Base-by-base conservation (phyloP, 2,888 invertebrate genomes). In the Lagria hirta region DNA sequence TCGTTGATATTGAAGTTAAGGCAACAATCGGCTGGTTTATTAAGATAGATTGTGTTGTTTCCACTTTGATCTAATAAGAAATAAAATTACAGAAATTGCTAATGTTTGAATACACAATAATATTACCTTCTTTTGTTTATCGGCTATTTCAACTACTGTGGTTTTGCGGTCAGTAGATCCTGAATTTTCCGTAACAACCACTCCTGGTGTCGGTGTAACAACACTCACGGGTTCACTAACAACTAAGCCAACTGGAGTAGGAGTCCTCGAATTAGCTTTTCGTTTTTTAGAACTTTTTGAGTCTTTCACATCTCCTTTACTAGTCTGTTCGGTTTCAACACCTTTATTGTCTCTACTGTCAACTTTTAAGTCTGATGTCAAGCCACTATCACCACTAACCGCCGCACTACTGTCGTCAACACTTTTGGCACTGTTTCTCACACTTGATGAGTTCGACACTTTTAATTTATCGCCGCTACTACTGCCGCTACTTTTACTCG, bases 231-330 rank as follows among this genome's bases (percentile, higher is more conserved):
- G 22, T 30, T 55, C 58, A 48, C 43, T 52, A 30, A 55, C 30
- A 45, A 61, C 53, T 11, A 57, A 55, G 34, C 61, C 54, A 38
- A 66, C 66, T 5, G 73, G 73, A 17, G 73, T 73, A 14, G 73
- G 72, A 43, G 73, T 71, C 58, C 73, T 63, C 15, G 65, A 71
- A 48, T 68, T 68, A 3, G 62, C 63, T 56, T 71, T 72, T 3
- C 72, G 67, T 45, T 72, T 73, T 52, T 72, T 72, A 7, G 61
- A 55, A 43, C 62, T 60, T 46, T 71, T 71, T 17, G 41, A 52
- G 28, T 67, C 66, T 51, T 62, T 66, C 18, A 35, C 32, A 38
- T 51, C 51, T 27, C 30, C 37, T 32, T 42, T 46, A 12, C 33
- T 37, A 11, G 42, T 17, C 12, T 50, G 50, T 2, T 40, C 47